These are phyloP conservation scores for Bungarus multicinctus DNA, from an alignment of 2,113 vertebrate species.

Conservation along the genomic window DNA sequence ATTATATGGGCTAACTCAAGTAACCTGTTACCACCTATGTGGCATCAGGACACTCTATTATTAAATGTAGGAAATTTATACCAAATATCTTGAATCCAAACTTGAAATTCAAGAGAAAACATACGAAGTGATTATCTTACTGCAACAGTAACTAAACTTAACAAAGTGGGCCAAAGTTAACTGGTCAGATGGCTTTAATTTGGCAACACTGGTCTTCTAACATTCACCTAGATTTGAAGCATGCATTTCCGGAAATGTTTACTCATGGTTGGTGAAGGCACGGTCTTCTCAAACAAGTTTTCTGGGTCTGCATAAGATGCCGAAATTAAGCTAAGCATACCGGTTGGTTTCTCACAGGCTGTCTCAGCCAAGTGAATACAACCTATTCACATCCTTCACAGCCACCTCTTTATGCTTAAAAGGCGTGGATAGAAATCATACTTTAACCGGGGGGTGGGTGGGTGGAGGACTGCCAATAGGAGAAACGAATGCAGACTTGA, in stretches of 20 bases:
- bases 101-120: background rate
- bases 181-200: background rate
- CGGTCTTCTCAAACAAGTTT: background rate
- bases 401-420: background rate
- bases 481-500: background rate
- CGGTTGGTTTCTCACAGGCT: background rate
- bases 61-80: background rate
- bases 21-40: background rate
- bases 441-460: background rate
- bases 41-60: background rate
- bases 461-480: rapidly evolving
- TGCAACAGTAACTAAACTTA: background rate
- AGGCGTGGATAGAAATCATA: background rate
- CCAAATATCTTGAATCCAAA: background rate
- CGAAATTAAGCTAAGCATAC: background rate
- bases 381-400: background rate
- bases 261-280: background rate
- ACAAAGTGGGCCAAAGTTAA: background rate
- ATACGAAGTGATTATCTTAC: background rate
- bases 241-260: background rate
- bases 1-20: background rate
- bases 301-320: background rate
- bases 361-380: background rate
- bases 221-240: background rate
- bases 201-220: background rate